Percentiles rank a stretch among this genome's conserved stretches.
Conservation (phyloP, 1,140 invertebrate genomes). For the Ditylenchus dipsaci region DNA sequence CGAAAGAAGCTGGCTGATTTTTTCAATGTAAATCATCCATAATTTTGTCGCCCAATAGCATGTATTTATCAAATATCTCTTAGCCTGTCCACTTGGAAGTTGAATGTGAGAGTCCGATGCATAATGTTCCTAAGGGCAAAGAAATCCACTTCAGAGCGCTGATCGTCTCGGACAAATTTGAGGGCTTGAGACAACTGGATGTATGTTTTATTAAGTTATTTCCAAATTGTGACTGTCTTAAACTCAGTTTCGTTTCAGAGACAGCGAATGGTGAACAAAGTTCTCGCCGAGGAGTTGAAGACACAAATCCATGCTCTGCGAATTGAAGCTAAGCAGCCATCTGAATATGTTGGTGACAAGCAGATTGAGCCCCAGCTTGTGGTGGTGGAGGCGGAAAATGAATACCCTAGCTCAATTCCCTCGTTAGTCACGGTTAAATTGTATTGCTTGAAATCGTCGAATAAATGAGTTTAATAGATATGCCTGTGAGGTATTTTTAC, state of each 20-base stretch:
- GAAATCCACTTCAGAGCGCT: conserved; percentile 39
- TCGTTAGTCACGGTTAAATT: no score
- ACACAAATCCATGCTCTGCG: conserved; percentile 33
- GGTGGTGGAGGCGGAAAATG: conserved; percentile 6
- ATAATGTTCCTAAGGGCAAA: conserved; percentile 34
- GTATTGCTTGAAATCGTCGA: background rate
- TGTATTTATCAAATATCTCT: conserved; percentile 4
- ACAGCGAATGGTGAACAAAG: conserved; percentile 45
- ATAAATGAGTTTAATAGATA: background rate
- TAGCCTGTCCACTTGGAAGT: conserved; percentile 41
- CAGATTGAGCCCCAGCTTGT: conserved; percentile 20
- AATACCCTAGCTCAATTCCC: background rate
- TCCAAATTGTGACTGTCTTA: conserved; percentile 3
- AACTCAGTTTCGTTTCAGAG: conserved; percentile 18
- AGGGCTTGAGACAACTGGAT: conserved; percentile 33
- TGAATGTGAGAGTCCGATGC: conserved; percentile 39
- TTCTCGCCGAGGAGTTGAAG: conserved; percentile 30
- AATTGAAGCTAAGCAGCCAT: conserved; percentile 42
- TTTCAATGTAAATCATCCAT: background rate
- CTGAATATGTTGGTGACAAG: conserved; percentile 25
- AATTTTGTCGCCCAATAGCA: background rate
- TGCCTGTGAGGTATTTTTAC: background rate
- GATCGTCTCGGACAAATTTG: conserved; percentile 46
- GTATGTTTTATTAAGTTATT: conserved; percentile 32
- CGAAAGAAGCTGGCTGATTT: conserved; percentile 1